Base-by-base conservation (phyloP, 37 sponge, comb jelly and placozoan genomes). In the Chondrilla cf. caribensis region DNA sequence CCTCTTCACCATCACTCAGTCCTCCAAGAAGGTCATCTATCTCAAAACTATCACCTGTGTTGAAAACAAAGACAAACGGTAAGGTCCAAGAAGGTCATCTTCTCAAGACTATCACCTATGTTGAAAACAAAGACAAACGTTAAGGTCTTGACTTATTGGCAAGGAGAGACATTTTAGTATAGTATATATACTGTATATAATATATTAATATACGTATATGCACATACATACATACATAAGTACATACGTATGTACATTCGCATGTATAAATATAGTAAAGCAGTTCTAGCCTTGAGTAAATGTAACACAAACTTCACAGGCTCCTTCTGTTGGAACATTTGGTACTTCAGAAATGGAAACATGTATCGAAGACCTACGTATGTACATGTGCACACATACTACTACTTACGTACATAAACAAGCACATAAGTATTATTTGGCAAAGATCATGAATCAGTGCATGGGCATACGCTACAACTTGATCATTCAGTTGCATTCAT, bases 1-100 rank as follows among this genome's bases (percentile, higher is more conserved):
- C 41, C 5, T 51, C 36, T 21, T 29, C 21, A 8, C 40, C 82
- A 37, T 37, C 35, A 14, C 36, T 42, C 83, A 91, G 55, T 3
- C 72, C 86, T 84, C 68, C 60, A 41, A 88, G 59, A 15, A 88
- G 9, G 36, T 88, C 89, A 79, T 85, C 89, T 31, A 44, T 64
- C 31, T 85, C 93, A 58, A 82, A 65, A 40, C 42, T 75, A 83
- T 60, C 86, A 79, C 33, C 39, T 36, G 28, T 67, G 68, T n/a
- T 7, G 25, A 5, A 59, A 59, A 6, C 17, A 11, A 54, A 11
- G 57, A 19, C 11, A 11, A n/a, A n/a, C n/a, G n/a, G n/a, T n/a
- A n/a, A n/a, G n/a, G n/a, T 84, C 59, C 51, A 44, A 87, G 47
- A 17, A 87, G 0, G 36, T 87, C 88, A 75, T 84, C 88, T 33